Conservation (phyloP, 2,888 invertebrate genomes). For the Caenorhabditis sp. region DNA sequence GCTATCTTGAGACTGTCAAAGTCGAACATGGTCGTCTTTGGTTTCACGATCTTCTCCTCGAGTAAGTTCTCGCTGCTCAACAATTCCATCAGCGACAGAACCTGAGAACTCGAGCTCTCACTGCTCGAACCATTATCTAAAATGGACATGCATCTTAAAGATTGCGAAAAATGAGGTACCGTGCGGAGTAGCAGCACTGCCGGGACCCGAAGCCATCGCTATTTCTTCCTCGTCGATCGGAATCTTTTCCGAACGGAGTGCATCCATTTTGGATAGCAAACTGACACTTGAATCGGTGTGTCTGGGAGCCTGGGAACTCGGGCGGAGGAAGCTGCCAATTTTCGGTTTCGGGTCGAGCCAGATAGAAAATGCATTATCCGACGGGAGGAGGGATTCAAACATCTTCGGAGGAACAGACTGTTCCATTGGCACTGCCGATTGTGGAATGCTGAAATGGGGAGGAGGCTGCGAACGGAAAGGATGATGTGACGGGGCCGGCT, state of each 20-base stretch:
- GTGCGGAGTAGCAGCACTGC: no score
- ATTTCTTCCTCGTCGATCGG: conserved; percentile 43
- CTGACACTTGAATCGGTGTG: conserved; percentile 7
- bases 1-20: conserved; percentile 43
- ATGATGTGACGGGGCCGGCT: no score
- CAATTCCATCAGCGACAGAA: conserved; percentile 36
- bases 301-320: neutral
- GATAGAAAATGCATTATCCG: conserved; percentile 48
- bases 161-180: no score
- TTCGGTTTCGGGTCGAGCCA: conserved; percentile 50
- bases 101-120: conserved; percentile 16
- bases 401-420: conserved; percentile 42
- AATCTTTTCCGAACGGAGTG: conserved; percentile 13
- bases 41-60: neutral
- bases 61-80: conserved; percentile 47
- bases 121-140: conserved; percentile 10
- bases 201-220: neutral
- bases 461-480: no score
- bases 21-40: conserved; percentile 39
- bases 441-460: no score
- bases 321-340: neutral
- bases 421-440: neutral
- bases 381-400: conserved; percentile 40
- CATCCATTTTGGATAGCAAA: conserved; percentile 44
- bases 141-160: no score